These are phyloP conservation scores for Tachuris rubrigastra DNA, from an alignment of 2,113 vertebrate genomes.

Conservation along the genomic window DNA sequence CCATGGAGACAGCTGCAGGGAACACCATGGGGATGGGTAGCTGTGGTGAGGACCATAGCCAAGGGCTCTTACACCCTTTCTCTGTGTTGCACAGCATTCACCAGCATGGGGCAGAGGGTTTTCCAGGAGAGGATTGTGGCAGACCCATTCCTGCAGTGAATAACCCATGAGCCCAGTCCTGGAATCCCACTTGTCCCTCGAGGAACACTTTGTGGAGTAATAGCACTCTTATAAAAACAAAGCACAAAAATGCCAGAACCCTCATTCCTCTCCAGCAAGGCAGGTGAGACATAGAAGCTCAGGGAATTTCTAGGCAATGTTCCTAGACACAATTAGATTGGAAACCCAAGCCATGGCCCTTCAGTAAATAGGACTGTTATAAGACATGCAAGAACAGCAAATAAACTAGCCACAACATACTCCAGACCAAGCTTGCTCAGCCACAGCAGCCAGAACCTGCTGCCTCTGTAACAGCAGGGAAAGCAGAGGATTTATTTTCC, in stretches of 20 bases:
- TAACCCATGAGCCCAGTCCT: background rate
- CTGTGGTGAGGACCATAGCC: background rate
- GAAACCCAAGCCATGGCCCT: background rate
- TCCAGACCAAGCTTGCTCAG: background rate
- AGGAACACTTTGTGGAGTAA: background rate
- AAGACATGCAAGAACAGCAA: background rate
- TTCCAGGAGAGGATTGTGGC: background rate
- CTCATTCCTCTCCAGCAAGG: background rate
- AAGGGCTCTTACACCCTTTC: background rate
- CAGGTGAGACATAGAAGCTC: background rate
- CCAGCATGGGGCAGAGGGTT: background rate
- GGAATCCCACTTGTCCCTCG: background rate
- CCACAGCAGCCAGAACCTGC: background rate
- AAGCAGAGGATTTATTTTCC: background rate
- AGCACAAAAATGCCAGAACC: background rate
- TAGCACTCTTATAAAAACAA: background rate
- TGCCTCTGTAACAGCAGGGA: background rate
- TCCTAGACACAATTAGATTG: background rate
- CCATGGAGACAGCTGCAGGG: background rate
- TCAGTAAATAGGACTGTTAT: background rate
- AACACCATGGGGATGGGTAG: background rate
- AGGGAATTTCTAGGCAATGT: background rate
- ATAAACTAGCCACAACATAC: background rate
- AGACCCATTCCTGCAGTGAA: background rate
- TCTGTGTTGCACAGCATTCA: accelerated